These are phyloP conservation scores for Lateolabrax maculatus DNA, from an alignment of 2,797 vertebrate species.

Conservation along the genomic window DNA sequence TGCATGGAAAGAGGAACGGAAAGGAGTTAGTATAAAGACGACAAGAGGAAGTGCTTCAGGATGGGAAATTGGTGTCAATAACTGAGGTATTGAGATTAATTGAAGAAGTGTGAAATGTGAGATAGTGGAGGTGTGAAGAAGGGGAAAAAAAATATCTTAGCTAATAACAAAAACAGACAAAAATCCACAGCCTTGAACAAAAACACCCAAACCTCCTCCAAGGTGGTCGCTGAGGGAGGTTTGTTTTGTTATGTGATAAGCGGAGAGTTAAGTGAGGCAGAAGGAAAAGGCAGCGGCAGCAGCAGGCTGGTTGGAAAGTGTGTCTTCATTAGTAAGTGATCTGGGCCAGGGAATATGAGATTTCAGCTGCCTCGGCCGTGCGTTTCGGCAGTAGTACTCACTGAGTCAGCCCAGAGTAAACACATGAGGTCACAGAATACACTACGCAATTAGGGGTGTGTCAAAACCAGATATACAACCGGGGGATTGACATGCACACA, in stretches of 20 bases:
- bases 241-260: conserved; percentile 81
- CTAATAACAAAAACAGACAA: conserved; percentile 31
- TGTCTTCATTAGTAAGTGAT: conserved; percentile 76
- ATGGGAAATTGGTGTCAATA: conserved; percentile 23
- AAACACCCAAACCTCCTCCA: conserved; percentile 61
- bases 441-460: conserved; percentile 69
- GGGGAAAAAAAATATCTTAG: conserved; percentile 6
- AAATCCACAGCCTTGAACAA: conserved; percentile 45
- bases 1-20: conserved; percentile 25
- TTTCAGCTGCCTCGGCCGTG: conserved; percentile 68
- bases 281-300: conserved; percentile 39
- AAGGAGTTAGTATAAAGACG: conserved; percentile 19
- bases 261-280: conserved; percentile 58
- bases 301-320: conserved; percentile 55
- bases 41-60: conserved; percentile 37
- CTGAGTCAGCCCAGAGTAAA: conserved; percentile 77
- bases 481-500: conserved; percentile 44
- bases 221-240: conserved; percentile 67
- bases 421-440: conserved; percentile 83
- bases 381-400: conserved; percentile 74
- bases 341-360: conserved; percentile 68
- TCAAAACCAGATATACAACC: conserved; percentile 75
- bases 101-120: conserved; percentile 44
- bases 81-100: conserved; percentile 12
- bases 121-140: conserved; percentile 34